These are phyloP conservation scores for Erynnis tages DNA, from an alignment of 2,888 invertebrate species.

Conservation along the genomic window DNA sequence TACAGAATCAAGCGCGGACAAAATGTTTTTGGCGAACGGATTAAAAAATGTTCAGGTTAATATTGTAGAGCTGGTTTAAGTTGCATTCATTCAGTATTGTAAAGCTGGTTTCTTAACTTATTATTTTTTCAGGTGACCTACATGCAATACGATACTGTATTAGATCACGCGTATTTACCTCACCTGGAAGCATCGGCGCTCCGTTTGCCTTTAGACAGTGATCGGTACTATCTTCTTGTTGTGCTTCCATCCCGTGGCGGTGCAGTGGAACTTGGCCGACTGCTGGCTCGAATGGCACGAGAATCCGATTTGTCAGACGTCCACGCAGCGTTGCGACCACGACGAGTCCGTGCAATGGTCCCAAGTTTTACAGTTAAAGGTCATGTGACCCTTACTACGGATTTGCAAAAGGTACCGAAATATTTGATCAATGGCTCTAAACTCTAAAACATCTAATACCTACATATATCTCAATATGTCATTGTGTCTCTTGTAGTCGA, in stretches of 20 bases:
- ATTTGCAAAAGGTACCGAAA: constrained; percentile 91
- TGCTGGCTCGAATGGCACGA: constrained; percentile 84
- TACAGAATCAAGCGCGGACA: constrained; percentile 46
- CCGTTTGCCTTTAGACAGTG: constrained; percentile 90
- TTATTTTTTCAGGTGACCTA: constrained; percentile 77
- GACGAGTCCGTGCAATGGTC: constrained; percentile 88
- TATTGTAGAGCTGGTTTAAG: constrained; percentile 10
- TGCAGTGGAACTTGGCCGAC: constrained; percentile 81
- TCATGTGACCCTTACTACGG: constrained; percentile 89
- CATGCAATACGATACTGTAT: constrained; percentile 88
- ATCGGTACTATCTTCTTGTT: constrained; percentile 88
- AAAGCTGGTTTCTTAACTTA: too few relatives aligned
- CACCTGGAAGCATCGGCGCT: constrained; percentile 87
- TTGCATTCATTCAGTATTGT: background rate
- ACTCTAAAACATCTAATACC: too few relatives aligned
- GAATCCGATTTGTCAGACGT: constrained; percentile 85
- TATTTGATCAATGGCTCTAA: too few relatives aligned
- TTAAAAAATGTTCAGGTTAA: constrained; percentile 67
- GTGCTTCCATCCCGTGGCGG: constrained; percentile 85
- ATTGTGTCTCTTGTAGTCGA: too few relatives aligned
- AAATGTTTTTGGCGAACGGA: constrained; percentile 70
- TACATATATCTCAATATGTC: too few relatives aligned
- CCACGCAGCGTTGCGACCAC: constrained; percentile 84
- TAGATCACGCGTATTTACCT: constrained; percentile 88
- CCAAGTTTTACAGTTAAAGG: constrained; percentile 91